These are phyloP conservation scores for Andrena chrysosceles DNA, from an alignment of 2,888 invertebrate species.

Conservation along the genomic window DNA sequence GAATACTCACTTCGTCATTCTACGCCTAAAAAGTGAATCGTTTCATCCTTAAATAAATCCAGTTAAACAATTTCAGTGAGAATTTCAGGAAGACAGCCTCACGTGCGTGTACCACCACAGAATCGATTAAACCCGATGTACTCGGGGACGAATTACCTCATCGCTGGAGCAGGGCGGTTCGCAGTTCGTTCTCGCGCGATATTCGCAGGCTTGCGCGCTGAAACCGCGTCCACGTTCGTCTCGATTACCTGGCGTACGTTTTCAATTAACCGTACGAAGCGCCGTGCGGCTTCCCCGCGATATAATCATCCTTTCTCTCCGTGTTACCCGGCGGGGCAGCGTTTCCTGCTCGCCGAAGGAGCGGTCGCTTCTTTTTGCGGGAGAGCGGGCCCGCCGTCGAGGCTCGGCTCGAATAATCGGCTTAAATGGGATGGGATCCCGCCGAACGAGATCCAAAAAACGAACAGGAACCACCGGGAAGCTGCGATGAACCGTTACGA, in stretches of 20 bases:
- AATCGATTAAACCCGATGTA: neutral
- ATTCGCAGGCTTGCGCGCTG: conserved; percentile 3
- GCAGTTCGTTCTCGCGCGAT: neutral
- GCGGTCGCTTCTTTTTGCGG: conserved; percentile 43
- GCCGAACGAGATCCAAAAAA: conserved; percentile 63
- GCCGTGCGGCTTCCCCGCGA: conserved; percentile 12
- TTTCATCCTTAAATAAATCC: too few species aligned
- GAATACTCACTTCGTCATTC: too few species aligned
- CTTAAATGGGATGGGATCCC: conserved; percentile 64
- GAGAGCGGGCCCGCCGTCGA: conserved; percentile 26
- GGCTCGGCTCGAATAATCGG: conserved; percentile 64
- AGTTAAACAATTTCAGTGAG: too few species aligned
- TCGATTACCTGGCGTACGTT: conserved; percentile 3
- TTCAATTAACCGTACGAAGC: conserved; percentile 44
- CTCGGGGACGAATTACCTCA: neutral
- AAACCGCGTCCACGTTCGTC: neutral
- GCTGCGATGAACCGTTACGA: conserved; percentile 66
- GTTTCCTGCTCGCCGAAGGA: conserved; percentile 23
- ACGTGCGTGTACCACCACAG: too few species aligned
- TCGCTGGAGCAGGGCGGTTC: neutral
- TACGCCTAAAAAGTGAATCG: too few species aligned
- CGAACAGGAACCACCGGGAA: conserved; percentile 62
- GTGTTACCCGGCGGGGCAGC: conserved; percentile 9
- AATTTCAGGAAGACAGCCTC: too few species aligned
- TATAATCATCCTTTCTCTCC: conserved; percentile 19